phyloP scores from a whole-genome alignment of 2,888 invertebrate genomes.

The Nomada goodeniana region DNA sequence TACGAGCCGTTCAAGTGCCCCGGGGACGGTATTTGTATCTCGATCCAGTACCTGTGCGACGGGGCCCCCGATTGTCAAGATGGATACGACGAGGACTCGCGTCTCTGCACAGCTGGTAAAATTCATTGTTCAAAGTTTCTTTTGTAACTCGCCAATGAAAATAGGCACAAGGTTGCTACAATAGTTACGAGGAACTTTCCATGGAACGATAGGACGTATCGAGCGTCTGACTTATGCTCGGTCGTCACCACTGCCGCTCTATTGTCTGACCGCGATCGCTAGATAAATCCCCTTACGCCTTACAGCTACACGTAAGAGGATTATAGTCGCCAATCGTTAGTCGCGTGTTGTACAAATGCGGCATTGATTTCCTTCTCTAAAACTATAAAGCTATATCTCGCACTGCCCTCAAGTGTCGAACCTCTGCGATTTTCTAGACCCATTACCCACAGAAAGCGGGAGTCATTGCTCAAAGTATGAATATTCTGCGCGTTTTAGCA shows the following conservation, averaged over 20 bases:
- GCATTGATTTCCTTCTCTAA: too few relatives aligned
- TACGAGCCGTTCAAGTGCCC: conserved; percentile 99
- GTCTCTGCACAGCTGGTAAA: conserved; percentile 96
- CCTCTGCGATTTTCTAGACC: too few relatives aligned
- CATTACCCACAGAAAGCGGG: too few relatives aligned
- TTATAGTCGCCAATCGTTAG: background rate
- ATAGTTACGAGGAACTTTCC: conserved; percentile 10
- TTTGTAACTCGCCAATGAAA: background rate
- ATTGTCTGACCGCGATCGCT: background rate
- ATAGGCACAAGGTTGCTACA: conserved; percentile 13
- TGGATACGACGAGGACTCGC: conserved; percentile 97
- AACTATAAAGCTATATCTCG: too few relatives aligned
- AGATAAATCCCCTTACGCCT: background rate
- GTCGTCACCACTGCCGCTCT: conserved; percentile 17
- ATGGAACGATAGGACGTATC: background rate
- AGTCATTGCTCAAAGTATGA: background rate
- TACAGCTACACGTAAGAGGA: too few relatives aligned
- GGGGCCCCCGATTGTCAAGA: conserved; percentile 97
- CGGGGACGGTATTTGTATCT: conserved; percentile 96
- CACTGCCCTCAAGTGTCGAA: too few relatives aligned
- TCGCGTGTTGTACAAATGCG: too few relatives aligned
- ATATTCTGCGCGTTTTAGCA: conserved; percentile 86
- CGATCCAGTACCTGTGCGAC: conserved; percentile 98
- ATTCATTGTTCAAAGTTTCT: background rate
- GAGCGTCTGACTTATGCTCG: conserved; percentile 28